phyloP scores from a whole-genome alignment of 1,140 invertebrate genomes.

The Maniola jurtina region DNA sequence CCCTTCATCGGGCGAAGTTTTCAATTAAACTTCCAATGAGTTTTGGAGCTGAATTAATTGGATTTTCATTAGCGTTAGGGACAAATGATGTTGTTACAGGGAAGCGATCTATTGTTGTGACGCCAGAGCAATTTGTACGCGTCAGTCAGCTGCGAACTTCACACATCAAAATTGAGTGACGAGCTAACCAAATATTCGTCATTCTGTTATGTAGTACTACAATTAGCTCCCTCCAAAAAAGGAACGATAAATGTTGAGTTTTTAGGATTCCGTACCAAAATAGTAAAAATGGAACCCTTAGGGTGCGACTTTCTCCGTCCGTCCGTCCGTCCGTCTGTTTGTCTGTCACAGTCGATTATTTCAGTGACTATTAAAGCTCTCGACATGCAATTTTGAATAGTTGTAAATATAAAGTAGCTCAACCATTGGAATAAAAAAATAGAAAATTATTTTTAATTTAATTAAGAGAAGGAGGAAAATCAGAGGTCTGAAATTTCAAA shows the following conservation, averaged over 20 bases:
- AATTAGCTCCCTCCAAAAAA: constrained; percentile 1
- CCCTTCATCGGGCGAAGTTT: constrained; percentile 64
- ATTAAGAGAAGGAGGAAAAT: too few species aligned
- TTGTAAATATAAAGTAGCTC: too few species aligned
- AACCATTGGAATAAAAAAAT: too few species aligned
- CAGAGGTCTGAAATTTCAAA: too few species aligned
- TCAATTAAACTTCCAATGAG: constrained; percentile 77
- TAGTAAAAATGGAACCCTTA: too few species aligned
- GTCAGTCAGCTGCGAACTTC: constrained; percentile 59
- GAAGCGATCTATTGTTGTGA: constrained; percentile 65
- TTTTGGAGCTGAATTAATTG: constrained; percentile 75
- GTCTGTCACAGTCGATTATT: too few species aligned
- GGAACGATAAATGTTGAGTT: not conserved
- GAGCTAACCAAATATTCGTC: constrained; percentile 23
- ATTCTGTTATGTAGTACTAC: constrained; percentile 2
- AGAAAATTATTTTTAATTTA: too few species aligned
- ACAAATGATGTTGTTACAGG: constrained; percentile 75
- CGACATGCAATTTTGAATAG: too few species aligned
- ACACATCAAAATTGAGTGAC: constrained; percentile 49
- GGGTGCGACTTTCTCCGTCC: too few species aligned
- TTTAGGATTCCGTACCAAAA: too few species aligned
- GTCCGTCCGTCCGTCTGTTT: too few species aligned
- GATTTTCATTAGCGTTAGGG: constrained; percentile 75
- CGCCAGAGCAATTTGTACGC: constrained; percentile 60
- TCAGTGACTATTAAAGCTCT: too few species aligned